Conservation (phyloP, 2,113 vertebrate species). For the Speoplatyrhinus poulsoni region DNA sequence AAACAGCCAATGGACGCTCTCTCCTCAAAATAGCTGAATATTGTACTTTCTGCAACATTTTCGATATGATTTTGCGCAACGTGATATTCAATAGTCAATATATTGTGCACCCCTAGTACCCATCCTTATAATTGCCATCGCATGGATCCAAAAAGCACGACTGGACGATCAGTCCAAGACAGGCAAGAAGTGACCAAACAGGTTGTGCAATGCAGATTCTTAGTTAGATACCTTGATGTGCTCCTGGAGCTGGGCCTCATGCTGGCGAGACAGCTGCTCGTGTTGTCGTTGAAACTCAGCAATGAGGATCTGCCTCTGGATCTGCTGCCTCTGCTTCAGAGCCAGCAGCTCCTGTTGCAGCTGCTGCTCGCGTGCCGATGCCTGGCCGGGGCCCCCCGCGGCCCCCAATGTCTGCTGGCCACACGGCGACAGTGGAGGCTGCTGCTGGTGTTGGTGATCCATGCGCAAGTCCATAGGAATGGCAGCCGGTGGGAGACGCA, state of each 20-base stretch:
- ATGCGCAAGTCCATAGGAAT: slow-evolving; percentile 95
- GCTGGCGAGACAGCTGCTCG: slow-evolving; percentile 96
- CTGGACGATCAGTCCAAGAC: too few relatives aligned
- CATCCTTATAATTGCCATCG: too few relatives aligned
- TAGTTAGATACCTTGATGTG: slow-evolving; percentile 85
- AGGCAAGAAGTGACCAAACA: too few relatives aligned
- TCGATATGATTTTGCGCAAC: too few relatives aligned
- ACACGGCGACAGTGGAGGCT: slow-evolving; percentile 77
- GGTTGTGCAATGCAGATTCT: too few relatives aligned
- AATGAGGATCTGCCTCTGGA: slow-evolving; percentile 96
- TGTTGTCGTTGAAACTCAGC: slow-evolving; percentile 97
- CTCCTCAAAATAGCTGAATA: too few relatives aligned
- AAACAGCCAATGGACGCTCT: too few relatives aligned
- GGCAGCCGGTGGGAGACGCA: slow-evolving; percentile 87
- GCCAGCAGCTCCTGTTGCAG: slow-evolving; percentile 95
- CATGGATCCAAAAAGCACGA: too few relatives aligned
- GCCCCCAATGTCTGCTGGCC: slow-evolving; percentile 47
- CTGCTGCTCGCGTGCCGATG: slow-evolving; percentile 85
- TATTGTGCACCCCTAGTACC: too few relatives aligned
- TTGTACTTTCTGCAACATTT: too few relatives aligned
- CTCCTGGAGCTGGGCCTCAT: slow-evolving; percentile 95
- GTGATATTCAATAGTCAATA: too few relatives aligned
- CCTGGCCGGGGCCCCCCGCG: slow-evolving; percentile 18
- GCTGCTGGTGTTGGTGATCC: slow-evolving; percentile 80
- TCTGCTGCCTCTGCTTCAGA: slow-evolving; percentile 97